Evolutionary conservation across 64 coral and sea anemone species (phyloP), one percentile per base, ranked within the genome.

Genomic region (Montipora capricornis): DNA sequence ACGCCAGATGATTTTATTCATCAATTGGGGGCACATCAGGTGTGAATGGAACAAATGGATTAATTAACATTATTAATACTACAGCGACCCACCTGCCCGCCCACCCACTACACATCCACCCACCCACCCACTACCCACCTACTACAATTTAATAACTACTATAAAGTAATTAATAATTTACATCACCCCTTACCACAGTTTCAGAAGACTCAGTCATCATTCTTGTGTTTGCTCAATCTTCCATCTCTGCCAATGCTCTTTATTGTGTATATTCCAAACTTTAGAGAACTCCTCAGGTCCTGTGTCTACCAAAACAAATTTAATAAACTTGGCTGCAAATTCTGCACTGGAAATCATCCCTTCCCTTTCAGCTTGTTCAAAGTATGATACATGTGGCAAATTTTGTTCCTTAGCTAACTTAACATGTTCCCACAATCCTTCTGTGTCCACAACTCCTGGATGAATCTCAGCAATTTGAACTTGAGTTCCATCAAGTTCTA

Each of bases 371-470:
- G 85, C 80, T 10, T 55, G 7, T 75, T 90, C 93, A 84, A 95
- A 95, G 68, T 95, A 95, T 7, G 87, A 73, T 10, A 95, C 87
- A 78, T 95, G 93, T 16, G 93, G 93, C 17, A 95, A 67, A 14
- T 85, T 50, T 17, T 95, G 87, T 77, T 95, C 29, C 22, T 90
- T 90, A 46, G 93, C 93, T 78, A 95, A 84, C 47, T 80, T 95
- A 7, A 95, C 77, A 52, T 95, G 93, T 66, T 95, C 93, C 93
- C 79, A 90, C 71, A 95, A 85, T n/a, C 87, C 93, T 71, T 95
- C 87, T 49, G 93, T 95, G 9, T 95, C 87, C 49, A 95, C 93
- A 16, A 95, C 87, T 52, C 93, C 93, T 11, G 93, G 93, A 47
- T 66, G 87, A 79, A 95, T 37, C 20, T 51, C 66, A 4, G 93